phyloP scores from a whole-genome alignment of 2,888 invertebrate genomes.

The Lucinisca nassula region DNA sequence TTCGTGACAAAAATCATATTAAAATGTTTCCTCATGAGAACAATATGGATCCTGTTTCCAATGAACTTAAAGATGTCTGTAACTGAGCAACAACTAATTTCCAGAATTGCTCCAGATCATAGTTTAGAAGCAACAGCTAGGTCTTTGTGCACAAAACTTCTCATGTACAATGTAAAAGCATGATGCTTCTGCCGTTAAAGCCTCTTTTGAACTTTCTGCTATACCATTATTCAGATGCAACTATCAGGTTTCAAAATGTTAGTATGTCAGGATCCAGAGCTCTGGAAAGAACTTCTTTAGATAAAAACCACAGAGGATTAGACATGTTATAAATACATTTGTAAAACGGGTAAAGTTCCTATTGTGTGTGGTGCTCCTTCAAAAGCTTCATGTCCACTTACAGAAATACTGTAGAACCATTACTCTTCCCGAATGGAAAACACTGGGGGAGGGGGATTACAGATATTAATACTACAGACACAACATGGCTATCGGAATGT shows the following conservation, averaged over 20 bases:
- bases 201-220: constrained; percentile 63
- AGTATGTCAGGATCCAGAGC: constrained; percentile 54
- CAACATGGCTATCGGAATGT: constrained; percentile 55
- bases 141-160: constrained; percentile 57
- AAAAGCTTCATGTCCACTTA: constrained; percentile 57
- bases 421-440: constrained; percentile 66
- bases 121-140: constrained; percentile 9
- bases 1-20: constrained; percentile 8
- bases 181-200: constrained; percentile 66
- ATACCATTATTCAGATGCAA: constrained; percentile 52
- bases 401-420: constrained; percentile 52
- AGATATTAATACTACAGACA: constrained; percentile 56
- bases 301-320: constrained; percentile 35
- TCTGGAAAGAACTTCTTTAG: constrained; percentile 32
- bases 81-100: constrained; percentile 37
- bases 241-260: constrained; percentile 53
- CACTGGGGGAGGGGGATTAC: constrained; percentile 62
- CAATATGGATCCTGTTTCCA: constrained; percentile 32
- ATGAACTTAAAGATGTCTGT: constrained; percentile 30
- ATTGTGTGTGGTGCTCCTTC: background rate
- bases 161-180: constrained; percentile 67
- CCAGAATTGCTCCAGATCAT: constrained; percentile 25
- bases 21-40: constrained; percentile 57
- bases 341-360: constrained; percentile 31
- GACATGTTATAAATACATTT: constrained; percentile 24